Percentiles rank a stretch among this genome's conserved stretches.
Conservation (phyloP, 2,888 invertebrate genomes). For the Thymelicus sylvestris region DNA sequence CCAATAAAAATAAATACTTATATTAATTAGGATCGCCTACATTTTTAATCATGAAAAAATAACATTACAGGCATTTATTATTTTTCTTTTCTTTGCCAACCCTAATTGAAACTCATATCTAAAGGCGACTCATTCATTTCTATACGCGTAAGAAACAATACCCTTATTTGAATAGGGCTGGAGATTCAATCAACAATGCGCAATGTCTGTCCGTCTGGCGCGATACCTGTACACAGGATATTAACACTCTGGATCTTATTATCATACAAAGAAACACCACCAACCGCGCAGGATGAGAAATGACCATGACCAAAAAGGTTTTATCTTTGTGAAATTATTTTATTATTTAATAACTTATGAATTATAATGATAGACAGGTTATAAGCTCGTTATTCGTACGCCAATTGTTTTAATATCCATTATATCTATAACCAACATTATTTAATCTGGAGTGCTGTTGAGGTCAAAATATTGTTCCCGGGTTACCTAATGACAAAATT, state of each 20-base stretch:
- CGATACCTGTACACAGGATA: slow-evolving; percentile 20
- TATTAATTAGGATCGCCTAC: too few species aligned
- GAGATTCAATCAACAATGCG: slow-evolving; percentile 70
- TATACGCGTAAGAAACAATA: slow-evolving; percentile 69
- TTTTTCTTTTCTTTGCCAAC: background rate
- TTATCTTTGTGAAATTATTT: too few species aligned
- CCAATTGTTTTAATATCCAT: too few species aligned
- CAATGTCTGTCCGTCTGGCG: slow-evolving; percentile 13
- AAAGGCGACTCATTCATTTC: slow-evolving; percentile 64
- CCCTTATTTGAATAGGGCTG: slow-evolving; percentile 69
- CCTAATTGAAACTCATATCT: slow-evolving; percentile 46
- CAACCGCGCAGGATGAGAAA: slow-evolving; percentile 18
- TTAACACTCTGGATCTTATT: slow-evolving; percentile 32
- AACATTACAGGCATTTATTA: background rate
- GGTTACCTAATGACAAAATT: too few species aligned
- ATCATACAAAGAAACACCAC: slow-evolving; percentile 32
- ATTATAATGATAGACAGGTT: too few species aligned
- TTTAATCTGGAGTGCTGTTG: too few species aligned
- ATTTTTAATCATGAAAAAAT: background rate
- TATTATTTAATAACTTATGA: too few species aligned
- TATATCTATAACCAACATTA: too few species aligned
- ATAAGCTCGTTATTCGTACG: too few species aligned
- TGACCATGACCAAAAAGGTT: background rate
- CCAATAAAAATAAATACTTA: too few species aligned
- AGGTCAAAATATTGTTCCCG: too few species aligned